These are phyloP conservation scores for Pseudobourletiella spinata DNA, from an alignment of 1,140 invertebrate species.

Conservation along the genomic window DNA sequence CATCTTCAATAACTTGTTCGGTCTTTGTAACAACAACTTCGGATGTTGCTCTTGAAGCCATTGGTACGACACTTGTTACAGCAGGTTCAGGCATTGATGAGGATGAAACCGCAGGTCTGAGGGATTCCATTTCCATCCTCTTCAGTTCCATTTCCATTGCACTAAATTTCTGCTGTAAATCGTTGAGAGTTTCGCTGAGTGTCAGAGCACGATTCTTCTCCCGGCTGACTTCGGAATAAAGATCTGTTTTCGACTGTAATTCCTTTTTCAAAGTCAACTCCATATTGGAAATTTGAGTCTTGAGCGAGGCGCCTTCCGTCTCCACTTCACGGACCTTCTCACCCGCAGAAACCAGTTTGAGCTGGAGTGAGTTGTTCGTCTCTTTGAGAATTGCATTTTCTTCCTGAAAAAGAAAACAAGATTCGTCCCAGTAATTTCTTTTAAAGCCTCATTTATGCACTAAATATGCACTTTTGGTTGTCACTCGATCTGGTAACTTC, in stretches of 20 bases:
- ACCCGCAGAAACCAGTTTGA: constrained; percentile 1
- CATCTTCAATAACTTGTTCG: neutral
- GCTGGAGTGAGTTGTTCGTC: constrained; percentile 10
- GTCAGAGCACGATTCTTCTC: constrained; percentile 7
- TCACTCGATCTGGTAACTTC: too few relatives aligned
- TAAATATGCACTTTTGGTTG: too few relatives aligned
- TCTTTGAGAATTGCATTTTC: constrained; percentile 27
- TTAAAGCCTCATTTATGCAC: too few relatives aligned
- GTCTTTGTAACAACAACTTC: neutral
- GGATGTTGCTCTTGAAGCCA: neutral
- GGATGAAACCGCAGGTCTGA: too few relatives aligned
- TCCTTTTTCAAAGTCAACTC: constrained; percentile 16
- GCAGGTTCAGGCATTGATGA: neutral
- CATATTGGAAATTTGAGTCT: constrained; percentile 10
- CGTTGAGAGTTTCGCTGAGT: constrained; percentile 1
- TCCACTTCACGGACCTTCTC: constrained; percentile 10
- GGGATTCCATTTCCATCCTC: neutral
- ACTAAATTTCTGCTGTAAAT: neutral
- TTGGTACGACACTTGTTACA: neutral
- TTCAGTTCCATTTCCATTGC: neutral
- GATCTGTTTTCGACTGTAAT: constrained; percentile 16
- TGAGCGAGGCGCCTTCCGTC: neutral
- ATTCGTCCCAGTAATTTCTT: neutral
- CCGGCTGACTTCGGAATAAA: constrained; percentile 1
- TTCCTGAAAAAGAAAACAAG: constrained; percentile 3